Evolutionary conservation across 2,888 invertebrate species (phyloP), one percentile per base, ranked within the genome.

Genomic region (Tethea ocularis): DNA sequence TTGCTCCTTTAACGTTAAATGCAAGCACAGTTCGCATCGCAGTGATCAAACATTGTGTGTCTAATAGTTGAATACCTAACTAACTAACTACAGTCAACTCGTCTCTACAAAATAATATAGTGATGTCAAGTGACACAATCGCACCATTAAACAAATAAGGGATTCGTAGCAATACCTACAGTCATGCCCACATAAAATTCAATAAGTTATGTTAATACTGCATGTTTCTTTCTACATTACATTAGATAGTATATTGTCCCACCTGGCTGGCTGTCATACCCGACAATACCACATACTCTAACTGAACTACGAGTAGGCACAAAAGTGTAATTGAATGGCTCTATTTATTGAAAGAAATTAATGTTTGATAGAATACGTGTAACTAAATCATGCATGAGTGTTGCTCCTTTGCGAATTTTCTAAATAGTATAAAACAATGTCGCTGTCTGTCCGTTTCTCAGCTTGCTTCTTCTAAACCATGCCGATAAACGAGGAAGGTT

Each of bases 341-440:
- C n/a, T n/a, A n/a, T n/a, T n/a, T n/a, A n/a, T n/a, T n/a, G n/a
- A n/a, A n/a, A n/a, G n/a, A n/a, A n/a, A n/a, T 2, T 38, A 38
- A n/a, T n/a, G 38, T 26, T 6, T 26, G 3, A 38, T n/a, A 38
- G 1, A n/a, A n/a, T n/a, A 38, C 38, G 38, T 38, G 4, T 26
- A 38, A n/a, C n/a, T n/a, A n/a, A n/a, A n/a, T n/a, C 2, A 38
- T 15, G n/a, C 38, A 15, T 15, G 38, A 38, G 15, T 38, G 5
- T 38, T 38, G 38, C n/a, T 38, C 38, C 15, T 51, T 57, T 54
- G 36, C 57, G 26, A 26, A 26, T n/a, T n/a, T n/a, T n/a, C n/a
- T n/a, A n/a, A n/a, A n/a, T n/a, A n/a, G n/a, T n/a, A n/a, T n/a
- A n/a, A n/a, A n/a, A n/a, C n/a, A n/a, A n/a, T n/a, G n/a, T n/a